phyloP scores from a whole-genome alignment of 2,888 invertebrate species.

The Camptogramma bilineatum region DNA sequence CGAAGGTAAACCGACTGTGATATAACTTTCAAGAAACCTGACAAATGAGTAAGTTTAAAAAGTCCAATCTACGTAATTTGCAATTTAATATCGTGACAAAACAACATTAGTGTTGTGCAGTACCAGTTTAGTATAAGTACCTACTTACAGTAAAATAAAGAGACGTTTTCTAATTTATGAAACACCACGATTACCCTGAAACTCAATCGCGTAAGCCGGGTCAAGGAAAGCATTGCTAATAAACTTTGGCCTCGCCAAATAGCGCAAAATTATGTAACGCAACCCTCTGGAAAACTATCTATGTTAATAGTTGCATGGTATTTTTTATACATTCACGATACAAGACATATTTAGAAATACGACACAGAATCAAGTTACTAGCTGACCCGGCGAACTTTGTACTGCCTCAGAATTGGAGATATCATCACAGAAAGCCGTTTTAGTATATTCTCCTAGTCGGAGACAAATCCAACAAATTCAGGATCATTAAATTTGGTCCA shows the following conservation, averaged over 20 bases:
- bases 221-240: conserved; percentile 53
- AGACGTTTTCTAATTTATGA: conserved; percentile 36
- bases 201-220: conserved; percentile 41
- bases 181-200: conserved; percentile 35
- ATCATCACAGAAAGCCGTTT: too few species aligned
- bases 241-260: conserved; percentile 50
- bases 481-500: too few species aligned
- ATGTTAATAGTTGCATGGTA: neutral
- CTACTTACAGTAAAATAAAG: conserved; percentile 32
- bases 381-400: too few species aligned
- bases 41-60: neutral
- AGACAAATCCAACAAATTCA: too few species aligned
- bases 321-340: neutral
- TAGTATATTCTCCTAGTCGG: too few species aligned
- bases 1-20: neutral
- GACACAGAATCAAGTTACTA: too few species aligned
- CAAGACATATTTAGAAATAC: too few species aligned
- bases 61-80: neutral
- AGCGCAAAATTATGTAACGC: conserved; percentile 49
- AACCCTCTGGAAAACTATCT: conserved; percentile 25
- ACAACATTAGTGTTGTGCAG: conserved; percentile 22
- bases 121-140: conserved; percentile 23
- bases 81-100: conserved; percentile 22
- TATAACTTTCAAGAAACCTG: neutral
- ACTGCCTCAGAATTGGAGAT: too few species aligned